Evolutionary conservation across 2,888 invertebrate species (phyloP).

Genomic region (Chymomyza procnemis): DNA sequence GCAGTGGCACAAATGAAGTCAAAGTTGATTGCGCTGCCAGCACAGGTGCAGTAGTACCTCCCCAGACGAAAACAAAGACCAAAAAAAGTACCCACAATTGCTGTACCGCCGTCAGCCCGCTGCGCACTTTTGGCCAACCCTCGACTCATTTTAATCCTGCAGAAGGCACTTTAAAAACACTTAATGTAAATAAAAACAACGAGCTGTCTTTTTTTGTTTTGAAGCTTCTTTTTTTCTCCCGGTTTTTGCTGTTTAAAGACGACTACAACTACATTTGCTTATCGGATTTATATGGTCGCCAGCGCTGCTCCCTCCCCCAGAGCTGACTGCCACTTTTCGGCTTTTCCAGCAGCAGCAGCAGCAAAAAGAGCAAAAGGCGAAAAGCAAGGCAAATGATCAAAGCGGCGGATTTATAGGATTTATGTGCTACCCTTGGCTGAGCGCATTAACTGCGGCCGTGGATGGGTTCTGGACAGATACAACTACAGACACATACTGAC

Average conservation of each 20-base stretch:
- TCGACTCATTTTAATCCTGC: slow-evolving; percentile 45
- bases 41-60: background rate
- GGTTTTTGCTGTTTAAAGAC: background rate
- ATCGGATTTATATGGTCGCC: slow-evolving; percentile 53
- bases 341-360: slow-evolving; percentile 36
- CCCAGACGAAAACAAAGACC: background rate
- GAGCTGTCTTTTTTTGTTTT: slow-evolving; percentile 36
- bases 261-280: slow-evolving; percentile 65
- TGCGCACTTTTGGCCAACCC: background rate
- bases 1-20: background rate
- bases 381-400: slow-evolving; percentile 57
- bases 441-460: slow-evolving; percentile 50
- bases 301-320: background rate
- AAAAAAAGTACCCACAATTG: background rate
- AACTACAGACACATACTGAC: background rate
- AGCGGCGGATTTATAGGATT: slow-evolving; percentile 70
- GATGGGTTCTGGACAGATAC: background rate
- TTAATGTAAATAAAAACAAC: slow-evolving; percentile 57
- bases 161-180: slow-evolving; percentile 56
- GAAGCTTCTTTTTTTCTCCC: background rate
- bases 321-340: slow-evolving; percentile 56
- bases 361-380: slow-evolving; percentile 33
- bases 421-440: slow-evolving; percentile 66
- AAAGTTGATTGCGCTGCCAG: background rate
- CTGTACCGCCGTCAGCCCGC: background rate